Percentiles rank a stretch among this genome's conserved stretches.
These are phyloP conservation scores for Plecturocebus donacophilus DNA, from an alignment of 2,113 vertebrate genomes.

Conservation along the genomic window DNA sequence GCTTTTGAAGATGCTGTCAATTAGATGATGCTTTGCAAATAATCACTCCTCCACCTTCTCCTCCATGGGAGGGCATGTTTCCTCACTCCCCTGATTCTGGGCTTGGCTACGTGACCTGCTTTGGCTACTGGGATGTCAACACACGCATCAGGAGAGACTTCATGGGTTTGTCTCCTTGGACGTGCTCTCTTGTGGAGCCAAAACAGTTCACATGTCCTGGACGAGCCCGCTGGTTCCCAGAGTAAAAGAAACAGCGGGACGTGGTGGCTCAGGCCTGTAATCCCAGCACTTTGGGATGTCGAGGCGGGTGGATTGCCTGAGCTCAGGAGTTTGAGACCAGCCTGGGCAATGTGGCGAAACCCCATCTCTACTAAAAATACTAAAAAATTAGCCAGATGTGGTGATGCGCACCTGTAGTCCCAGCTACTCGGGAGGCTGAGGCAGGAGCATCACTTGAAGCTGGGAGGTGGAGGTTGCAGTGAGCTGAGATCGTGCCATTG, in stretches of 20 bases:
- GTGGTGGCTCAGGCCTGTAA: too few species aligned
- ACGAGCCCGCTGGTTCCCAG: background rate
- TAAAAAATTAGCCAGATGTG: too few species aligned
- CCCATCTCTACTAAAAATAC: too few species aligned
- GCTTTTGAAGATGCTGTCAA: background rate
- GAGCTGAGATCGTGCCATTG: too few species aligned
- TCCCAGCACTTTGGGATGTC: too few species aligned
- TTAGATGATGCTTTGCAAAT: background rate
- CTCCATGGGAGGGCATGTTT: background rate
- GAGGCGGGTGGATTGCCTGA: too few species aligned
- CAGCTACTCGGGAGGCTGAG: too few species aligned
- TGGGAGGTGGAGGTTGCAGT: too few species aligned
- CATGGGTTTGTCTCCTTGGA: background rate
- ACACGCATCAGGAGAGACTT: background rate
- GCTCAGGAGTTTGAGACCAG: too few species aligned
- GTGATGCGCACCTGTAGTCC: too few species aligned
- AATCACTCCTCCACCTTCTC: background rate
- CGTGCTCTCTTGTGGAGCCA: background rate
- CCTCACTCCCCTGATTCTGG: background rate
- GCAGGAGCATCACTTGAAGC: too few species aligned
- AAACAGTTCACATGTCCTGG: background rate
- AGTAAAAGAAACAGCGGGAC: fast-evolving
- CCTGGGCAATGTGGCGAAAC: too few species aligned
- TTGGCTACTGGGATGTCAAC: background rate
- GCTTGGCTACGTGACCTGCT: background rate